Evolutionary conservation across 2,113 vertebrate genomes (phyloP).

Genomic region (Silurus asotus): DNA sequence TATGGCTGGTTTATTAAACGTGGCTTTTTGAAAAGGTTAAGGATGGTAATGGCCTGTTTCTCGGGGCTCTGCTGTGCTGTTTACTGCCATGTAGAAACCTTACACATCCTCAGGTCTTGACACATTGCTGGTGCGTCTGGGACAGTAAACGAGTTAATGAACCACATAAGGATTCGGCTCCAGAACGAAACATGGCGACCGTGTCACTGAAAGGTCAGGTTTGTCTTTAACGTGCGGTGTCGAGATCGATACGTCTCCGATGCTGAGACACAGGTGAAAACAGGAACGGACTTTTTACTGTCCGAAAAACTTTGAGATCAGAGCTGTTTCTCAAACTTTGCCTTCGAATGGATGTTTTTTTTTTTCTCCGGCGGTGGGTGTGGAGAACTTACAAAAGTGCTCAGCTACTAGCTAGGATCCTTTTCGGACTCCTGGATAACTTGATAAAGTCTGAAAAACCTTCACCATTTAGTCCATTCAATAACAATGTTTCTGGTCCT

Average conservation of each 20-base stretch:
- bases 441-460: neutral
- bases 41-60: conserved; percentile 41
- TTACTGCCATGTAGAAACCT: conserved; percentile 20
- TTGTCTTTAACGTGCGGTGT: neutral
- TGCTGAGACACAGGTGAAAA: neutral
- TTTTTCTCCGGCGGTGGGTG: neutral
- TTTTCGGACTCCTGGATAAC: neutral
- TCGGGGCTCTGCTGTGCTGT: conserved; percentile 9
- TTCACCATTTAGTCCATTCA: neutral
- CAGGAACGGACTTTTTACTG: neutral
- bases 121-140: neutral
- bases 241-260: neutral
- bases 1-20: conserved; percentile 38
- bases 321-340: neutral
- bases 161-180: neutral
- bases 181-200: neutral
- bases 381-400: neutral
- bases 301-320: neutral
- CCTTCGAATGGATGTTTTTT: neutral
- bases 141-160: conserved; percentile 10
- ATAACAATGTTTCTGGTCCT: neutral
- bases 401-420: neutral
- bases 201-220: neutral
- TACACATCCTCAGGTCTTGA: neutral
- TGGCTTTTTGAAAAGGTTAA: conserved; percentile 38